These are phyloP conservation scores for Alosa alosa DNA, from an alignment of 2,113 vertebrate species.

Conservation along the genomic window DNA sequence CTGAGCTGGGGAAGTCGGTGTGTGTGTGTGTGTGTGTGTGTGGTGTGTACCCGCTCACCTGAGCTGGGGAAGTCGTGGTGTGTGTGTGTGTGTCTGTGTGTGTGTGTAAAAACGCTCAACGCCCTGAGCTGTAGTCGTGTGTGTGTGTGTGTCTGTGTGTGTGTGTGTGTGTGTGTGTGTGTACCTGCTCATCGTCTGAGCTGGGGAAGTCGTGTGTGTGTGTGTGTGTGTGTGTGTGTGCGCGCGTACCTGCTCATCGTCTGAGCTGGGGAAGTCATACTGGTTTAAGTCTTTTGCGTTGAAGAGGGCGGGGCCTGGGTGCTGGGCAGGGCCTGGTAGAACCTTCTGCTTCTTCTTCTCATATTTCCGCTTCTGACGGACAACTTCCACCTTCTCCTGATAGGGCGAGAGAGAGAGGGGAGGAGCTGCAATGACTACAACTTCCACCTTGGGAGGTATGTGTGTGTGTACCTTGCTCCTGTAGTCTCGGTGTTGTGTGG, in stretches of 20 bases:
- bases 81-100: slow-evolving; percentile 79
- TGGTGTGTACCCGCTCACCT: slow-evolving; percentile 71
- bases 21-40: not conserved
- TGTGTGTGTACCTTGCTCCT: slow-evolving; percentile 74
- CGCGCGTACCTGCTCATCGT: slow-evolving; percentile 77
- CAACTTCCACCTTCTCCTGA: slow-evolving; percentile 86
- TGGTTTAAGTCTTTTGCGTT: slow-evolving; percentile 98
- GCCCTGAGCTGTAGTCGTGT: too few species aligned
- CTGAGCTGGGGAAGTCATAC: slow-evolving; percentile 98
- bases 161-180: slow-evolving; percentile 18
- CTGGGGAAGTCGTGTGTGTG: not conserved
- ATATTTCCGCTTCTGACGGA: slow-evolving; percentile 94
- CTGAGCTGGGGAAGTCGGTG: slow-evolving; percentile 99
- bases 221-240: slow-evolving; percentile 81
- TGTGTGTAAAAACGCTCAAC: too few species aligned
- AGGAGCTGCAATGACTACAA: not conserved
- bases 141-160: not conserved
- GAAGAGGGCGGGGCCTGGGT: slow-evolving; percentile 86
- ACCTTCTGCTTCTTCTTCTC: slow-evolving; percentile 94
- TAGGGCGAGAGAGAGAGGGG: not conserved
- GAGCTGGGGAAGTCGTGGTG: slow-evolving; percentile 91
- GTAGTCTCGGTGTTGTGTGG: slow-evolving; percentile 84
- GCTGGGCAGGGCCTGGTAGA: slow-evolving; percentile 77
- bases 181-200: slow-evolving; percentile 73
- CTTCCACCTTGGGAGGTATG: not conserved